Evolutionary conservation across 2,113 vertebrate genomes (phyloP), one percentile per base, ranked within the genome.

Genomic region (Hucho hucho): DNA sequence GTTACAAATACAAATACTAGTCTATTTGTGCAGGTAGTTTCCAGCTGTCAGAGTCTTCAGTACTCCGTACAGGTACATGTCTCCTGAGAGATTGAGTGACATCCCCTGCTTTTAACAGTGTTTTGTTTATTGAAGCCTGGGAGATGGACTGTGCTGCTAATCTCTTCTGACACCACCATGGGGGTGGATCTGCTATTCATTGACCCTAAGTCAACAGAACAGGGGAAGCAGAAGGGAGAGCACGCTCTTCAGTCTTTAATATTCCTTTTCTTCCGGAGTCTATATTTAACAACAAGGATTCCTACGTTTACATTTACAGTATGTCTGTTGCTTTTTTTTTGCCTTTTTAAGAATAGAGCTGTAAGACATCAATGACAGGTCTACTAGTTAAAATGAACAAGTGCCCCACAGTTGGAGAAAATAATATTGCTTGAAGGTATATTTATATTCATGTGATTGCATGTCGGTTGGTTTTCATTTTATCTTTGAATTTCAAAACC

Each of bases 111-210:
- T 88, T 90, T 86, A 88, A 89, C 83, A 24, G 18, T 7, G 87
- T 89, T 92, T 88, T 86, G 80, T 87, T 93, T 87, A 80, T 83
- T 83, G 84, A 83, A 82, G 81, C 78, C 49, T 59, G 79, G 79
- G 81, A 87, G 87, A 89, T 80, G 84, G 87, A 90, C 84, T 83
- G 28, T 87, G 87, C 83, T 64, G 77, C 82, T 91, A 90, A 92
- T 92, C 87, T 89, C 78, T 89, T 85, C 87, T 84, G 89, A 92
- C 91, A 80, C 83, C 73, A 82, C 87, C 84, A 81, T 83, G 80
- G 80, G 77, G 82, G 86, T 88, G 87, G 87, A 87, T 61, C 58
- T n/a, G n/a, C 20, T 61, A 61, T 61, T 61, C 58, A 61, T 61
- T 87, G 82, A 88, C 77, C 9, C 82, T 87, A 82, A 83, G 84